A percentile compares a stretch with the other conserved stretches of the same genome.
phyloP scores from a whole-genome alignment of 2,797 vertebrate species.

The Mastacembelus armatus region DNA sequence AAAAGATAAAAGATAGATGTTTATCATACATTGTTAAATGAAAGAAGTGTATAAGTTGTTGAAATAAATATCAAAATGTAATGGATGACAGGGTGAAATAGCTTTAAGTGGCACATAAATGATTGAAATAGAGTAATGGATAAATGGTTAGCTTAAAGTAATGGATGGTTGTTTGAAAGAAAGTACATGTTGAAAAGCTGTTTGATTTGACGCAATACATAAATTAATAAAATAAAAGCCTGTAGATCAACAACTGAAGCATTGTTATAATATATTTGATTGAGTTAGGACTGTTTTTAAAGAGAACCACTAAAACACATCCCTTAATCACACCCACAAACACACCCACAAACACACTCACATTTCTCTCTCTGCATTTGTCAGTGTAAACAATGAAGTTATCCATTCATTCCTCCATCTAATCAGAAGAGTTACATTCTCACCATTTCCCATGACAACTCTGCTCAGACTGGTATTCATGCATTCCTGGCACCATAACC shows the following conservation, averaged over 20 bases:
- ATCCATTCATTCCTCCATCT: conserved; percentile 44
- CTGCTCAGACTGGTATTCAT: conserved; percentile 55
- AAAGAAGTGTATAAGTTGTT: too few species aligned
- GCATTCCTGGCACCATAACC: conserved; percentile 60
- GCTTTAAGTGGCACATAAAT: background rate
- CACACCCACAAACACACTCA: conserved; percentile 1
- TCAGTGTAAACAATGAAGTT: conserved; percentile 45
- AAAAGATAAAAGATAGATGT: too few species aligned
- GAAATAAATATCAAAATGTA: too few species aligned
- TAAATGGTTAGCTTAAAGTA: background rate
- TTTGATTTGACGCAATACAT: too few species aligned
- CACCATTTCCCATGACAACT: conserved; percentile 58
- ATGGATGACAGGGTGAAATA: background rate
- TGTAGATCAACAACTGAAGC: background rate
- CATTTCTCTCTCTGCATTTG: background rate
- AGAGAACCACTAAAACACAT: conserved; percentile 40
- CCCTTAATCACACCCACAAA: conserved; percentile 39
- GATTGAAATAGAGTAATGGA: background rate
- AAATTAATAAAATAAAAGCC: too few species aligned
- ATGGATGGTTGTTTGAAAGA: too few species aligned
- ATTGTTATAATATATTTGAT: conserved; percentile 32
- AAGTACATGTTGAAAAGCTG: too few species aligned
- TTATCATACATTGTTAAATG: too few species aligned
- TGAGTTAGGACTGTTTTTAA: conserved; percentile 38
- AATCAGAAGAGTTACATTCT: conserved; percentile 49